Percentiles rank a stretch among this genome's conserved stretches.
Conservation (phyloP, 2,888 invertebrate species). For the Trichopoda pennipes region DNA sequence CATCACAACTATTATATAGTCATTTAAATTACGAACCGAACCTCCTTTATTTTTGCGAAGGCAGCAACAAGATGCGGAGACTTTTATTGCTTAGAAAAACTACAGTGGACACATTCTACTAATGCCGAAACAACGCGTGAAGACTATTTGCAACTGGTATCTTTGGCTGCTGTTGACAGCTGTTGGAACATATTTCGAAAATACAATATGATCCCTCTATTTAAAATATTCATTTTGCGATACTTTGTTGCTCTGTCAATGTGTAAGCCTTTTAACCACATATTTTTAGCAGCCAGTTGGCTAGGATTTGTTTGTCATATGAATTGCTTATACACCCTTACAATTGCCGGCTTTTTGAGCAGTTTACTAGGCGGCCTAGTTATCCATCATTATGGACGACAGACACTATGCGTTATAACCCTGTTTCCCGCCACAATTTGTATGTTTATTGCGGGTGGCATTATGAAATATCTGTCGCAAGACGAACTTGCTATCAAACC, state of each 20-base stretch:
- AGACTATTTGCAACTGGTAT: constrained; percentile 72
- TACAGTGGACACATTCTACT: constrained; percentile 70
- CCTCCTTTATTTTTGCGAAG: constrained; percentile 74
- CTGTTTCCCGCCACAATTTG: constrained; percentile 74
- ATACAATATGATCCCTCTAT: constrained; percentile 69
- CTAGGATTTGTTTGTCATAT: constrained; percentile 74
- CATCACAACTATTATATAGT: constrained; percentile 72
- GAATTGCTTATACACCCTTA: constrained; percentile 75
- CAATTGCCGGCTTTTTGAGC: constrained; percentile 75
- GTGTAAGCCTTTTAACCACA: constrained; percentile 77
- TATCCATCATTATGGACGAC: constrained; percentile 76
- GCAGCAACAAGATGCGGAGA: constrained; percentile 74
- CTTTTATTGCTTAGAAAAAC: constrained; percentile 71
- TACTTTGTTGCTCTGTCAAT: constrained; percentile 74
- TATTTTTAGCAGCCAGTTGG: constrained; percentile 75
- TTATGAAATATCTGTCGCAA: constrained; percentile 73
- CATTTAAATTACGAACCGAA: constrained; percentile 73
- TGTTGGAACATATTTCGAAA: constrained; percentile 54
- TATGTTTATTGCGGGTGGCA: constrained; percentile 76
- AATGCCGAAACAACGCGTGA: constrained; percentile 72
- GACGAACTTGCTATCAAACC: constrained; percentile 70
- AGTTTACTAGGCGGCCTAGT: constrained; percentile 74
- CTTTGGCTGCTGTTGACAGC: constrained; percentile 67
- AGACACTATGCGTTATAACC: constrained; percentile 73
- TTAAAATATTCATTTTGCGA: constrained; percentile 74